Evolutionary conservation across 1,140 invertebrate genomes (phyloP), one percentile per base, ranked within the genome.

Genomic region (Drosophila seguyi): DNA sequence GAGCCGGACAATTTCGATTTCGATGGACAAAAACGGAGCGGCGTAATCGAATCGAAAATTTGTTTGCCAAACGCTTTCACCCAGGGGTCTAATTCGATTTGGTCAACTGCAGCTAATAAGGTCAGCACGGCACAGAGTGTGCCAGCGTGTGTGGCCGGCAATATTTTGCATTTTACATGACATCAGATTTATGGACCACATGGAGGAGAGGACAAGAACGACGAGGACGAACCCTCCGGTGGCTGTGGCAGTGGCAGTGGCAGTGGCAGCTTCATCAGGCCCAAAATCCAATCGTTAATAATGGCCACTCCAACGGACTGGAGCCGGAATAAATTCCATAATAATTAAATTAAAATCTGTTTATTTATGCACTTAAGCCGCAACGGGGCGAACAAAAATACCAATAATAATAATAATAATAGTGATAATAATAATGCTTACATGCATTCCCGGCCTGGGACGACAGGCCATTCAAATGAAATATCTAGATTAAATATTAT

Each of bases 81-180:
- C 84, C 83, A 62, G 58, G 84, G 83, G 83, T 79, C 83, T 88
- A 87, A 87, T 87, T 87, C 75, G 79, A 83, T 87, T 83, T 77
- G 63, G 48, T 65, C 58, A 85, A 75, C 78, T 81, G 72, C 80
- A 79, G 78, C 82, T 87, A 76, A 78, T 78, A 78, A 77, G 68
- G 68, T 59, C 76, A 58, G 50, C 52, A 71, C 44, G 31, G 34
- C 14, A 11, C 52, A 38, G 65, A 63, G 59, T 45, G 39, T 27
- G 44, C 44, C 44, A 45, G 58, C 63, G 53, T 68, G 67, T 39
- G 60, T 29, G 52, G 50, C 55, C 62, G 60, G 68, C 48, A 66
- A 66, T 65, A 81, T 57, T 66, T 77, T 47, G 57, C 81, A 85
- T 78, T 72, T 72, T 63, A 58, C 65, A 79, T 60, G 66, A 75